phyloP scores from a whole-genome alignment of 2,797 vertebrate genomes.

The Lithobates pipiens region DNA sequence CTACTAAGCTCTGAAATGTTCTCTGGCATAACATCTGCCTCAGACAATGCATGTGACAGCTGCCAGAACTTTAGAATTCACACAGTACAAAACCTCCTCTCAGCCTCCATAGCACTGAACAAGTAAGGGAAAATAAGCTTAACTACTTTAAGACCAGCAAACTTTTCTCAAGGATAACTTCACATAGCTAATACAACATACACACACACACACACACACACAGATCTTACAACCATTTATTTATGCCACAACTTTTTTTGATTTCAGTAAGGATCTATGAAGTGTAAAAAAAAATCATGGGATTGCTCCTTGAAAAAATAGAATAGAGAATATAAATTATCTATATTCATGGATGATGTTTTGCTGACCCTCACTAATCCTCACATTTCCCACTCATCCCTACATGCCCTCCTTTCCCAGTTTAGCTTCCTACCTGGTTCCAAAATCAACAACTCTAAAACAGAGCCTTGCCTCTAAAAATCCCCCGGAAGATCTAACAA shows the following conservation, averaged over 20 bases:
- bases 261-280: neutral
- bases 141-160: slow-evolving; percentile 9
- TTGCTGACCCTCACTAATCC: too few species aligned
- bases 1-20: slow-evolving; percentile 47
- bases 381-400: too few species aligned
- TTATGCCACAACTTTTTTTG: neutral
- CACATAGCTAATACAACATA: neutral
- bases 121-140: slow-evolving; percentile 24
- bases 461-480: too few species aligned
- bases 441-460: too few species aligned
- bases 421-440: too few species aligned
- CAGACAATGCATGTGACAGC: slow-evolving; percentile 51
- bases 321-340: too few species aligned
- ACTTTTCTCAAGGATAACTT: slow-evolving; percentile 8
- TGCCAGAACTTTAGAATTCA: slow-evolving; percentile 54
- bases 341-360: too few species aligned
- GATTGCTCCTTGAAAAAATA: too few species aligned
- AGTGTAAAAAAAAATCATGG: too few species aligned
- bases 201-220: too few species aligned
- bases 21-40: slow-evolving; percentile 45
- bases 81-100: slow-evolving; percentile 31
- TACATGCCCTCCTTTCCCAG: too few species aligned
- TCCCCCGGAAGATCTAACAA: too few species aligned
- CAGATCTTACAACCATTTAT: neutral
- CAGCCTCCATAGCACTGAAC: slow-evolving; percentile 18